Evolutionary conservation across 2,797 vertebrate genomes (phyloP).

Genomic region (Leptoclinus maculatus): DNA sequence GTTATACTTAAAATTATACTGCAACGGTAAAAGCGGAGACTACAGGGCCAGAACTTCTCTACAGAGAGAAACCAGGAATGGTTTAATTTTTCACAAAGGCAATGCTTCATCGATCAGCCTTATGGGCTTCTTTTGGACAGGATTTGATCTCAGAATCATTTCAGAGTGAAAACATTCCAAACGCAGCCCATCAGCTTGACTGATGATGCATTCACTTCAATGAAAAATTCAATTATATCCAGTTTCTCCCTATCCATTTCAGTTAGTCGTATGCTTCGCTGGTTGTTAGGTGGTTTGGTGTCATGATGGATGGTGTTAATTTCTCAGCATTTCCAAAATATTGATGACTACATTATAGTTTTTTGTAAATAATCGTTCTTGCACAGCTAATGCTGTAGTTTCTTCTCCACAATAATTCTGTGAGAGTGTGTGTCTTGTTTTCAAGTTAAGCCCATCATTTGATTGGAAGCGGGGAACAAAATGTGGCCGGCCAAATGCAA

Average conservation of each 20-base stretch:
- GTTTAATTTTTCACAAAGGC: conserved; percentile 8
- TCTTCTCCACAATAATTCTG: conserved; percentile 1
- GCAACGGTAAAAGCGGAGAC: not conserved
- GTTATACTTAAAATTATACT: too few species aligned
- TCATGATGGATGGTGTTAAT: conserved; percentile 38
- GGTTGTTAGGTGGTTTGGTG: conserved; percentile 15
- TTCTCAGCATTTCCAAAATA: conserved; percentile 35
- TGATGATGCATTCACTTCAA: conserved; percentile 47
- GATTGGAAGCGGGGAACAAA: conserved; percentile 18
- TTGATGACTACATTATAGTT: conserved; percentile 28
- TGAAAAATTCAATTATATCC: conserved; percentile 50
- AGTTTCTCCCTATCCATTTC: conserved; percentile 10
- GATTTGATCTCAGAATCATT: conserved; percentile 40
- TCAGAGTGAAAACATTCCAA: conserved; percentile 38
- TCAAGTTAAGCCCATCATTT: conserved; percentile 29
- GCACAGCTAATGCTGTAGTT: not conserved
- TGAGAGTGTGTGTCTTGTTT: conserved; percentile 11
- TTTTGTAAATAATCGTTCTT: conserved; percentile 35
- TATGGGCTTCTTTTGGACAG: conserved; percentile 30
- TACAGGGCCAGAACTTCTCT: not conserved
- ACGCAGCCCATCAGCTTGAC: conserved; percentile 46
- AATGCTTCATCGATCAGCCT: conserved; percentile 43
- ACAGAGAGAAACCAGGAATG: conserved; percentile 5
- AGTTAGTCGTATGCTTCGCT: conserved; percentile 4
- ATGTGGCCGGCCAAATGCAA: conserved; percentile 7